Base-by-base conservation (phyloP, 1,140 invertebrate genomes). In the Cotesia glomerata region DNA sequence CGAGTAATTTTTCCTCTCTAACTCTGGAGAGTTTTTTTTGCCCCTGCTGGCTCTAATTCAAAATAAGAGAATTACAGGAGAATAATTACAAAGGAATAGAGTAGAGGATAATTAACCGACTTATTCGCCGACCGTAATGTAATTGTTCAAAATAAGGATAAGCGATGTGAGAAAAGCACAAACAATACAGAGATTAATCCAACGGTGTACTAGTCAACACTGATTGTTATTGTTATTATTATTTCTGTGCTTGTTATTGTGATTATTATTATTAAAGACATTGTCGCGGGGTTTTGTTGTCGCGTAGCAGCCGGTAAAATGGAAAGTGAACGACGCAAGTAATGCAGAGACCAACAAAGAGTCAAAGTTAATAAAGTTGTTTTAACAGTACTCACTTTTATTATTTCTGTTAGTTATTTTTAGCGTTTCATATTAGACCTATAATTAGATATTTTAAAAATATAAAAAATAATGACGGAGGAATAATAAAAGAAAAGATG, bases 321-420 rank as follows among this genome's bases (percentile, higher is more conserved):
- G 36, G 11, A 64, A 26, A 64, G 62, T 11, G 61, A 49, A 49
- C n/a, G 18, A 26, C 26, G 18, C 14, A 2, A 11, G 11, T 39
- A 13, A n/a, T 13, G 18, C 34, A 49, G 5, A 51, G 13, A 14
- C 9, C 9, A 8, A 66, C 36, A 35, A 51, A 66, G 59, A 36
- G 32, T 13, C 59, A 4, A 62, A 36, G 59, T 62, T 62, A 34
- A 62, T 62, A 26, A 34, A 62, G 32, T 35, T 14, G 26, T 36
- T 62, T 36, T 62, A 35, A 62, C 67, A 67, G 54, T 45, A 78
- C 56, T 56, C 66, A 54, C 13, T 59, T 59, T 32, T 39, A 51
- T 52, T 49, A 32, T 39, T 58, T 71, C 49, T 39, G 74, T 67
- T 34, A 13, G 45, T 36, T 64, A 13, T 45, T 66, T 65, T 49